Base-by-base conservation (phyloP, 1,140 invertebrate species). In the Idris sp. region DNA sequence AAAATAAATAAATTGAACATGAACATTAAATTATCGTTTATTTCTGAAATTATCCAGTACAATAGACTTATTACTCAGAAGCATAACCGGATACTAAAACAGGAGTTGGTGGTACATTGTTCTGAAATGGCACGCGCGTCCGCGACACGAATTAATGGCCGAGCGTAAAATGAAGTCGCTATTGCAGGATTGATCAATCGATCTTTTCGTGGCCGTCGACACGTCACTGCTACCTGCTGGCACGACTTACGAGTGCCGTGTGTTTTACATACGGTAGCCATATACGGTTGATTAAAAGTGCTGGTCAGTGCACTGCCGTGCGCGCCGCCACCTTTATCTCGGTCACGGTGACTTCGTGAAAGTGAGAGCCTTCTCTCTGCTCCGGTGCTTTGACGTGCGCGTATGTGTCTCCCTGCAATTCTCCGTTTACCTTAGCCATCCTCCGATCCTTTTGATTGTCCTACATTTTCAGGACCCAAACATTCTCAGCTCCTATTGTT, bases 281-380 rank as follows among this genome's bases (percentile, higher is more conserved):
- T 74, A 74, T 71, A 71, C 65, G 75, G 64, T 72, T 74, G 36
- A 77, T 77, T 67, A 64, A 71, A 77, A 69, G 65, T 46, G 61
- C 36, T 77, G 75, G 75, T 73, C 68, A 77, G 53, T 77, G 44
- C 64, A 54, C 54, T 33, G 51, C 22, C 51, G 51, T n/a, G n/a
- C 33, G 56, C 65, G 59, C 64, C 56, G 62, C 71, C 81, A 82
- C 84, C 79, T 83, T 81, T 83, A 86, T 86, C 84, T 86, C 85
- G 85, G 85, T 86, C 85, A 86, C 82, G 85, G 85, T 78, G 82
- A 86, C 84, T 85, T 76, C 78, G 84, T 85, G 84, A 86, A 86
- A 86, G 85, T 86, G 84, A 86, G 85, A 86, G 84, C 82, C 76
- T 75, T 76, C 74, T n/a, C n/a, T 79, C 76, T 78, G 73, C 58